These are phyloP conservation scores for Silurus aristotelis DNA, from an alignment of 2,797 vertebrate species.

Conservation along the genomic window DNA sequence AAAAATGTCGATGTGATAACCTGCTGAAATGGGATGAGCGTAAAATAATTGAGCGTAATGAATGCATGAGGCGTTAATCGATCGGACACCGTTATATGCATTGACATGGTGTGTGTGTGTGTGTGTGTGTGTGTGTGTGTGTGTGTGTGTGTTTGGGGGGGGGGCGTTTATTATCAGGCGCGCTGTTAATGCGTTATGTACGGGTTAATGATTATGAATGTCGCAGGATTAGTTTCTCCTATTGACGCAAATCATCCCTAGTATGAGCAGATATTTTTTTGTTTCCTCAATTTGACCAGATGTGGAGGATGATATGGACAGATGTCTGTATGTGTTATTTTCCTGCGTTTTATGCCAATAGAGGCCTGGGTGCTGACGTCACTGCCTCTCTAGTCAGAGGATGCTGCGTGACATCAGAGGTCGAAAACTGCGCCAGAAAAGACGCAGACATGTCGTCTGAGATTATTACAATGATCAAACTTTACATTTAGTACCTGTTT, in stretches of 20 bases:
- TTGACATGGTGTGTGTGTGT: not conserved
- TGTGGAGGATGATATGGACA: conserved; percentile 40
- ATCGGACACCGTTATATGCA: not conserved
- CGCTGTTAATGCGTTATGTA: conserved; percentile 11
- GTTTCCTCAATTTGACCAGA: conserved; percentile 40
- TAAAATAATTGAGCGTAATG: conserved; percentile 15
- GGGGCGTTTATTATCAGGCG: not conserved
- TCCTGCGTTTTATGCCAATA: not conserved
- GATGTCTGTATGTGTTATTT: conserved; percentile 6
- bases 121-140: no score
- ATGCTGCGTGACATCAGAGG: conserved; percentile 37
- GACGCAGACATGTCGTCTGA: conserved; percentile 16
- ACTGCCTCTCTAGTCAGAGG: conserved; percentile 14
- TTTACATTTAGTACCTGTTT: not conserved
- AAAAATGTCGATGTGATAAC: not conserved
- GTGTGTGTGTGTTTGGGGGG: no score
- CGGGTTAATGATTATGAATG: conserved; percentile 11
- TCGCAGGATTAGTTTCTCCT: conserved; percentile 14
- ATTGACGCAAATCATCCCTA: conserved; percentile 6
- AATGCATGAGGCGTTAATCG: not conserved
- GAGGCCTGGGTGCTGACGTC: conserved; percentile 29
- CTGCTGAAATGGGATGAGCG: not conserved
- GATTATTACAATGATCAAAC: not conserved
- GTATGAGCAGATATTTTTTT: conserved; percentile 33
- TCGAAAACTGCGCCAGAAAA: conserved; percentile 39